Percentiles rank a stretch among this genome's conserved stretches.
Conservation (phyloP, 2,888 invertebrate species). For the Euzetes globulus region DNA sequence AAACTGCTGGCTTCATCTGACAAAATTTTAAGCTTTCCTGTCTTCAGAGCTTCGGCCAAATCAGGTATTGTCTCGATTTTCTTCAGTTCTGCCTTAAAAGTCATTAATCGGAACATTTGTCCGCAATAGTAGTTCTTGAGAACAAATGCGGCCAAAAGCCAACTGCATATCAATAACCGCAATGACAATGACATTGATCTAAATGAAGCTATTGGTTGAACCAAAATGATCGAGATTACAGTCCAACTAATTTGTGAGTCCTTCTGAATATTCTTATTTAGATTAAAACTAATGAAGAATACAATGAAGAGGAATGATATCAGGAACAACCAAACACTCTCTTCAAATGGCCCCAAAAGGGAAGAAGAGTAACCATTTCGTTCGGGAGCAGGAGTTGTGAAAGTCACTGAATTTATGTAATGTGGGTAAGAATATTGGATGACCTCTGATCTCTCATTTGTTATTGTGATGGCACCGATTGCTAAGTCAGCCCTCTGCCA, state of each 20-base stretch:
- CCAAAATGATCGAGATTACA: neutral
- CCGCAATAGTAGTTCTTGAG: slow-evolving; percentile 4
- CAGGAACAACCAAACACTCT: neutral
- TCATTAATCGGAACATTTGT: neutral
- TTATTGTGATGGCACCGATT: slow-evolving; percentile 26
- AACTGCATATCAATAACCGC: neutral
- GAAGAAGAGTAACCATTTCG: neutral
- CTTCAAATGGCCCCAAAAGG: neutral
- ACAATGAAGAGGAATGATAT: neutral
- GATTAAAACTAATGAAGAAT: neutral
- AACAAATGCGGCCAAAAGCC: neutral
- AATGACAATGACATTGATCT: neutral
- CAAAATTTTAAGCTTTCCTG: neutral
- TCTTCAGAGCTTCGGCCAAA: neutral
- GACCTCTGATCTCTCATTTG: slow-evolving; percentile 13
- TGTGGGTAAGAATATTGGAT: slow-evolving; percentile 17
- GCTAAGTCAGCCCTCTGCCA: slow-evolving; percentile 17
- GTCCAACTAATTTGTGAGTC: neutral
- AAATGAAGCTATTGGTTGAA: neutral
- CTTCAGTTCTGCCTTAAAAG: neutral
- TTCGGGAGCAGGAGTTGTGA: neutral
- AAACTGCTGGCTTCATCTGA: too few species aligned
- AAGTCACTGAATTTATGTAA: slow-evolving; percentile 13
- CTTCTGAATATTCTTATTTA: neutral
- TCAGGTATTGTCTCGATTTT: slow-evolving; percentile 12